Evolutionary conservation across 2,888 invertebrate genomes (phyloP).

Genomic region (Onchidella celtica): DNA sequence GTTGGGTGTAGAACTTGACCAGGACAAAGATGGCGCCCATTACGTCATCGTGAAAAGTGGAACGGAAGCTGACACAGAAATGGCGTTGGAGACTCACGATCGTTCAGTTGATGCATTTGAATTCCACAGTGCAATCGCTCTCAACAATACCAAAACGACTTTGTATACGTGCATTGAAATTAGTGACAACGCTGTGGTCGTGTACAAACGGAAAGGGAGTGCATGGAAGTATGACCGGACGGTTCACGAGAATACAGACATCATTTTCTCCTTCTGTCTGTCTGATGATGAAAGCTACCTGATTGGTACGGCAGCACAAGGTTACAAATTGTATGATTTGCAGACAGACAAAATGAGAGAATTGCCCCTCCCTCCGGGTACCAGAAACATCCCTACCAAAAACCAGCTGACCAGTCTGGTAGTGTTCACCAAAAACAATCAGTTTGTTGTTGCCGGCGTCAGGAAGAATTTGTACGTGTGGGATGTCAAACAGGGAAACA

Average conservation of each 20-base stretch:
- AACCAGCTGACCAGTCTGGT: conserved; percentile 95
- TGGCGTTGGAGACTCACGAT: conserved; percentile 75
- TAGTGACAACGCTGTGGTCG: conserved; percentile 77
- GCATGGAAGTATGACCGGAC: conserved; percentile 76
- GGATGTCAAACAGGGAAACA: conserved; percentile 89
- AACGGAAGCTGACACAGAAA: conserved; percentile 68
- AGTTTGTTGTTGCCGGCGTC: conserved; percentile 97
- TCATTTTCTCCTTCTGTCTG: conserved; percentile 84
- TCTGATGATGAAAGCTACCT: conserved; percentile 90
- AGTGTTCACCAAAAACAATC: conserved; percentile 92
- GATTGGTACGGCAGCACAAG: conserved; percentile 83
- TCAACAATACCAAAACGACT: conserved; percentile 67
- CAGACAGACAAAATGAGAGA: conserved; percentile 71
- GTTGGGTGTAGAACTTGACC: conserved; percentile 62
- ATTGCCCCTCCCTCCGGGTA: conserved; percentile 83
- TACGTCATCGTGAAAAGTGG: conserved; percentile 72
- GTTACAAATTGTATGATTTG: conserved; percentile 80
- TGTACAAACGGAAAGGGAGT: conserved; percentile 69
- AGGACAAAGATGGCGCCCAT: conserved; percentile 56
- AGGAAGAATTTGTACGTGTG: conserved; percentile 96
- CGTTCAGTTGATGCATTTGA: conserved; percentile 75
- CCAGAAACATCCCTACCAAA: conserved; percentile 94
- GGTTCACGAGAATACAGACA: conserved; percentile 74
- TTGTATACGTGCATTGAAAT: conserved; percentile 79
- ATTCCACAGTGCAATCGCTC: conserved; percentile 78